Evolutionary conservation across 1,140 invertebrate genomes (phyloP).

Genomic region (Microvelia longipes): DNA sequence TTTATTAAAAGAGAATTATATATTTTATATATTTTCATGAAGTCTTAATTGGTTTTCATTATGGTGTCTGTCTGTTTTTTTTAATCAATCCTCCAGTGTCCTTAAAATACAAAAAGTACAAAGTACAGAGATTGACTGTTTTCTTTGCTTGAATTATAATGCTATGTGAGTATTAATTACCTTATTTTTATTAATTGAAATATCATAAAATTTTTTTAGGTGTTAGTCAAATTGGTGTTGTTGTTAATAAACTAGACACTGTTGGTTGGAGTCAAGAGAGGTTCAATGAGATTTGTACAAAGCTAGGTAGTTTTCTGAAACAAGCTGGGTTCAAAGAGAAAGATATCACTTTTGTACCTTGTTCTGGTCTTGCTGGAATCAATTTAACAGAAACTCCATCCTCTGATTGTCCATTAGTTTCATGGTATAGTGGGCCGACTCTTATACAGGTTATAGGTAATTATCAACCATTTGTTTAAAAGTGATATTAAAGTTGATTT

Average conservation of each 20-base stretch:
- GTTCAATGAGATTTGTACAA: slow-evolving; percentile 73
- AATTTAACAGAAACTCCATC: slow-evolving; percentile 59
- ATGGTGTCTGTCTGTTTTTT: no score
- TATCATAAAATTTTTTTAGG: no score
- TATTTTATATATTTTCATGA: no score
- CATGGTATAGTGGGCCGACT: slow-evolving; percentile 78
- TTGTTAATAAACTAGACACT: slow-evolving; percentile 74
- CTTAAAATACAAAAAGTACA: no score
- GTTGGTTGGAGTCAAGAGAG: slow-evolving; percentile 61
- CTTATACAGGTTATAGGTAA: slow-evolving; percentile 67
- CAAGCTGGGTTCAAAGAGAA: slow-evolving; percentile 85
- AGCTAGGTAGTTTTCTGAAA: slow-evolving; percentile 76
- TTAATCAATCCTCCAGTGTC: no score
- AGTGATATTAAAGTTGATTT: background rate
- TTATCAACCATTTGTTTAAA: slow-evolving; percentile 7
- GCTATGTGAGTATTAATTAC: no score
- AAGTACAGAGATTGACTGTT: no score
- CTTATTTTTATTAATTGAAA: no score
- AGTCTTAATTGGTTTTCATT: no score
- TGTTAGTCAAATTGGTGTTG: slow-evolving; percentile 69
- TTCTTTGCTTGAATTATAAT: no score
- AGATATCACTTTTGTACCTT: slow-evolving; percentile 83
- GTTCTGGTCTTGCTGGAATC: slow-evolving; percentile 85
- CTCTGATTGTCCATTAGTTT: slow-evolving; percentile 44
- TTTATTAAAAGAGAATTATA: no score